Evolutionary conservation across 2,888 invertebrate genomes (phyloP).

Genomic region (Laspeyria flexula): DNA sequence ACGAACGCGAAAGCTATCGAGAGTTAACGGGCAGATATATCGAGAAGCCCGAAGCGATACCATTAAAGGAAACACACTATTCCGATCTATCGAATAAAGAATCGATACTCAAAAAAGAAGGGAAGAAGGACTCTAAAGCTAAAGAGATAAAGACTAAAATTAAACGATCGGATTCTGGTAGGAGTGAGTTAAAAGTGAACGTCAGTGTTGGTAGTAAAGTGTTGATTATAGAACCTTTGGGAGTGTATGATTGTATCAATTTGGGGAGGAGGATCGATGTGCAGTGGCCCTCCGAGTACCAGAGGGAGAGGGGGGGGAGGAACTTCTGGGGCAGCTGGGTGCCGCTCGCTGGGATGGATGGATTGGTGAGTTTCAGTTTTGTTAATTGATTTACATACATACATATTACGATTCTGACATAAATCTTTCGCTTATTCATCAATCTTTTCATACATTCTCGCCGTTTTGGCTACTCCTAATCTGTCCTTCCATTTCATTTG

Average conservation of each 20-base stretch:
- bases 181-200: conserved; percentile 72
- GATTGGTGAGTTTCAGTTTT: conserved; percentile 85
- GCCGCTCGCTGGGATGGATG: conserved; percentile 96
- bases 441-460: too few species aligned
- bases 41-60: conserved; percentile 71
- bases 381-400: too few species aligned
- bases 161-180: conserved; percentile 75
- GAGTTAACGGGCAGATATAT: conserved; percentile 80
- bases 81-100: conserved; percentile 72
- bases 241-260: conserved; percentile 96
- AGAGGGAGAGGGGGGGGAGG: conserved; percentile 94
- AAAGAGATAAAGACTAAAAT: conserved; percentile 79
- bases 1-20: conserved; percentile 79
- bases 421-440: too few species aligned
- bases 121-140: conserved; percentile 65
- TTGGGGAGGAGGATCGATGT: conserved; percentile 96
- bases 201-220: conserved; percentile 79
- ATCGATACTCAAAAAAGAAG: conserved; percentile 62
- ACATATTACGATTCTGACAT: too few species aligned
- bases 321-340: conserved; percentile 96
- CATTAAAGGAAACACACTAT: conserved; percentile 70
- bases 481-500: too few species aligned
- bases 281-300: conserved; percentile 97
- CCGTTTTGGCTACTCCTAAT: too few species aligned
- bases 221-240: conserved; percentile 76